Base-by-base conservation (phyloP, 2,113 vertebrate species). In the Ardeotis arabs region DNA sequence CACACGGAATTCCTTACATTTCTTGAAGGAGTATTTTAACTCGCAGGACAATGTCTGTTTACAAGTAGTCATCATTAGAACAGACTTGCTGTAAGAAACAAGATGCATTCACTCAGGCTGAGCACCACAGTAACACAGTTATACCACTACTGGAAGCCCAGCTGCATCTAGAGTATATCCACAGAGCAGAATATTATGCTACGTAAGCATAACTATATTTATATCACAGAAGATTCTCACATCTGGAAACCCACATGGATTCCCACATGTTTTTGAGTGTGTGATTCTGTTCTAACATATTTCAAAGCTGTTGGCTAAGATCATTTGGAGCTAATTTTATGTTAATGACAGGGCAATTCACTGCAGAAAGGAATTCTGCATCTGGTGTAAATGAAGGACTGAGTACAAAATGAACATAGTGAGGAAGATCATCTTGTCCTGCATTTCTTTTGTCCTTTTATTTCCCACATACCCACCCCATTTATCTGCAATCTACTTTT, bases 341-440 rank as follows among this genome's bases (percentile, higher is more conserved):
- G 75, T 74, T 96, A 95, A 96, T 69, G 74, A 92, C 59, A 90
- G 41, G 45, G 63, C 67, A 95, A 88, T 73, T 83, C 56, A 49
- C 50, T 73, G 55, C 33, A 94, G 67, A 95, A 93, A 86, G 59
- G 27, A 94, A 88, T 88, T 80, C 31, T 15, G n/a, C 89, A 80
- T 80, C 89, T 80, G 75, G 47, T 86, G 58, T 60, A 84, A 91
- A 85, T 56, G 44, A 89, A 59, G 28, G 37, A 58, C 47, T 53
- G 37, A 73, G 29, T 52, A 68, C 11, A 85, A 79, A 85, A 94
- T 22, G 10, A 93, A 72, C 29, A 45, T 4, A 63, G 25, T 14
- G 50, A 85, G n/a, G 60, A 89, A 90, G 39, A 90, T 58, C 6
- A 64, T 62, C 66, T 66, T 81, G 24, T 84, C 60, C 31, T 68